phyloP scores from a whole-genome alignment of 2,797 vertebrate species.

The Falco cherrug region DNA sequence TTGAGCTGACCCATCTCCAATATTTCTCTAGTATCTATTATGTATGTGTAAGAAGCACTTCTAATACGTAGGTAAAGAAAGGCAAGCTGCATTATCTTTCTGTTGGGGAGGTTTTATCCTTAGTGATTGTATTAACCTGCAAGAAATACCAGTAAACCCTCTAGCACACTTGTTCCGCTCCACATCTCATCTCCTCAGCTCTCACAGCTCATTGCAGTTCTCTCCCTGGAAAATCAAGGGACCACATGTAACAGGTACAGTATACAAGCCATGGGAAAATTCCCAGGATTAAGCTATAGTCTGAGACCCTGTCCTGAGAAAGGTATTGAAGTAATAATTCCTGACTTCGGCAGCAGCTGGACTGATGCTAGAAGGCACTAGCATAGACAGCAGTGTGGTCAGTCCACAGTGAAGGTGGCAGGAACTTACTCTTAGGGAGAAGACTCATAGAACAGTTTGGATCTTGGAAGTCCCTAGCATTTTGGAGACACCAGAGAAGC shows the following conservation, averaged over 20 bases:
- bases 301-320: neutral
- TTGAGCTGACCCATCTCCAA: neutral
- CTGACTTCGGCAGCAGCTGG: neutral
- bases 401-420: neutral
- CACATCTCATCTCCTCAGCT: neutral
- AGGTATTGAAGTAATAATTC: neutral
- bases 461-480: neutral
- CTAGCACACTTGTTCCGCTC: neutral
- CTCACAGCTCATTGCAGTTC: neutral
- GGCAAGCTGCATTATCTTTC: neutral
- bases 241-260: neutral
- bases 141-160: neutral
- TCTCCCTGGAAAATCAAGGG: neutral
- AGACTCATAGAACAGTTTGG: neutral
- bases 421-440: neutral
- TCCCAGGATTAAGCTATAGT: neutral
- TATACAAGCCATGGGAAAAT: neutral
- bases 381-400: neutral
- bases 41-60: neutral
- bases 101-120: neutral
- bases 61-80: neutral
- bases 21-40: conserved; percentile 25
- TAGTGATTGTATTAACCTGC: neutral
- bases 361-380: neutral
- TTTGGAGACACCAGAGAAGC: neutral